Evolutionary conservation across 2,888 invertebrate species (phyloP), one percentile per base, ranked within the genome.

Genomic region (Micropterix aruncella): DNA sequence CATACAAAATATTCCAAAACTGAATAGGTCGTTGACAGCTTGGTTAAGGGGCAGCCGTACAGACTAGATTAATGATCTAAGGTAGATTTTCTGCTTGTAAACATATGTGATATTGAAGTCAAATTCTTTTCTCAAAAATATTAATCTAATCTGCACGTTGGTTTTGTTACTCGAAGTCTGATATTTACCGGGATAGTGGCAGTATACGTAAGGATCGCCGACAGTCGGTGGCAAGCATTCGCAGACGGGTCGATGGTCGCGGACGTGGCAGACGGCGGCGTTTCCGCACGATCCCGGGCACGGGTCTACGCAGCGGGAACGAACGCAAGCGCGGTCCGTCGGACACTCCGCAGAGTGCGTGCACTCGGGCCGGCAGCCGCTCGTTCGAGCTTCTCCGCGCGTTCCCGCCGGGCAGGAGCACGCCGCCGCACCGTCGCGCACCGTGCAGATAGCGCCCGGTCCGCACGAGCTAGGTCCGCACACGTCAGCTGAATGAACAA

Each of bases 161-260:
- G n/a, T n/a, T n/a, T n/a, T n/a, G n/a, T n/a, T n/a, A n/a, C n/a
- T n/a, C n/a, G n/a, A n/a, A n/a, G n/a, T n/a, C n/a, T n/a, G n/a
- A n/a, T n/a, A n/a, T n/a, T n/a, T n/a, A 27, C 27, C 27, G 5
- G 27, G 27, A 27, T 27, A 27, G 27, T 60, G 60, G 54, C 88
- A 88, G 53, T 76, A 74, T n/a, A 77, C 67, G 62, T 89, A 88
- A 18, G 91, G 88, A 76, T 91, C 85, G 40, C 90, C 91, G 2
- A 78, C 73, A 51, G 77, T 75, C 12, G 74, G 71, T 38, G 70
- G 64, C 43, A 85, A 83, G 56, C 92, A 92, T 41, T 79, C 81
- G 57, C 92, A 92, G 43, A 89, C 81, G 0, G 56, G 72, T 55
- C 57, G 85, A 50, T 71, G 71, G 48, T 71, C 69, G 48, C 69